Conservation (phyloP, 2,113 vertebrate species). For the Donacobius atricapilla region DNA sequence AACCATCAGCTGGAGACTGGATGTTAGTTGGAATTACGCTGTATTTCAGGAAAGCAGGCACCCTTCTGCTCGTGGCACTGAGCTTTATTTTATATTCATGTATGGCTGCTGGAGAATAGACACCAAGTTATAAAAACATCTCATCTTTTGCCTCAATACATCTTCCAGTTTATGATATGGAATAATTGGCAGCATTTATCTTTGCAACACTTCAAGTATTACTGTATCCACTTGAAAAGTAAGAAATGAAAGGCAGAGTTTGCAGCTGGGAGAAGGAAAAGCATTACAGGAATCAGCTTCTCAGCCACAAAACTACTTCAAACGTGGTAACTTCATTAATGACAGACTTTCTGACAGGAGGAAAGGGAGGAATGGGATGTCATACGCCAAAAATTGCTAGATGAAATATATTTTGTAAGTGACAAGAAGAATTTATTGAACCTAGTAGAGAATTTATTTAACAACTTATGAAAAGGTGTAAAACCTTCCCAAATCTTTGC, state of each 20-base stretch:
- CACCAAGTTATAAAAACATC: not conserved
- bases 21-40: not conserved
- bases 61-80: not conserved
- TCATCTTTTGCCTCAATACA: not conserved
- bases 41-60: not conserved
- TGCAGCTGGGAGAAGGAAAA: not conserved
- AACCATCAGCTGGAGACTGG: not conserved
- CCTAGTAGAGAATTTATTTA: not conserved
- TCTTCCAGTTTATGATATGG: not conserved
- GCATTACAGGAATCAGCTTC: not conserved
- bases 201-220: not conserved
- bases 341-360: not conserved
- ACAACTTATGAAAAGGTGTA: not conserved
- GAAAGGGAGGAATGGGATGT: not conserved
- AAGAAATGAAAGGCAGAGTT: not conserved
- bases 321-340: not conserved
- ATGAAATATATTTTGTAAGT: not conserved
- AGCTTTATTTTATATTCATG: not conserved
- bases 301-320: not conserved
- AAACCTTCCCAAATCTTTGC: not conserved
- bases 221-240: not conserved
- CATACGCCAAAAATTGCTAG: not conserved
- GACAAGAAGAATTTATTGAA: not conserved
- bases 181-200: constrained; percentile 10
- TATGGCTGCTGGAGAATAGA: not conserved